Evolutionary conservation across 2,888 invertebrate species (phyloP).

Genomic region (Aporophyla lueneburgensis): DNA sequence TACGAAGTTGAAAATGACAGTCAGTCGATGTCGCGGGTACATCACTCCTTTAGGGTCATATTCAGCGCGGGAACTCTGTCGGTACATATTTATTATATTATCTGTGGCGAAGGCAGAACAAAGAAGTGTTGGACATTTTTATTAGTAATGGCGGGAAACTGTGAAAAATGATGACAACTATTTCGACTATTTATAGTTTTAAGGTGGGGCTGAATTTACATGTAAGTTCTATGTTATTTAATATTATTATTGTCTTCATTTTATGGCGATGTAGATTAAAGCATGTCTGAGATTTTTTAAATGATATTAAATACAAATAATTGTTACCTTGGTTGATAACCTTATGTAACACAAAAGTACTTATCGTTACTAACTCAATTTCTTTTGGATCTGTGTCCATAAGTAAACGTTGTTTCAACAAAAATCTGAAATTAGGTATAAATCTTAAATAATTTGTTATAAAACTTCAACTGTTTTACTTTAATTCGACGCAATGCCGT

Average conservation of each 20-base stretch:
- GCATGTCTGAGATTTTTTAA: conserved; percentile 24
- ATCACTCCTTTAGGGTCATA: conserved; percentile 74
- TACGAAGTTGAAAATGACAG: conserved; percentile 75
- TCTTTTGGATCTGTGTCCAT: not conserved
- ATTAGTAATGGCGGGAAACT: conserved; percentile 52
- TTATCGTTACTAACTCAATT: conserved; percentile 12
- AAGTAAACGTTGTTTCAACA: not conserved
- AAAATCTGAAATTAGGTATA: not conserved
- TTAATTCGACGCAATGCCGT: conserved; percentile 1
- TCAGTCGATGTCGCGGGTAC: conserved; percentile 80
- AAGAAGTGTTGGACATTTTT: conserved; percentile 59
- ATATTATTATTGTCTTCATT: conserved; percentile 69
- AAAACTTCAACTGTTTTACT: not conserved
- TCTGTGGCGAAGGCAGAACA: conserved; percentile 62
- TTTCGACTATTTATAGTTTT: conserved; percentile 43
- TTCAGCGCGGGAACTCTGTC: conserved; percentile 72
- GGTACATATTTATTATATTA: conserved; percentile 60
- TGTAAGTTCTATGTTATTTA: conserved; percentile 60
- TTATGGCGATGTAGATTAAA: conserved; percentile 58
- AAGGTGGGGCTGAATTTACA: conserved; percentile 58
- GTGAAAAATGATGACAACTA: conserved; percentile 53
- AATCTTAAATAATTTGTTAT: not conserved
- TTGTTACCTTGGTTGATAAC: not conserved
- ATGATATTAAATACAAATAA: conserved; percentile 2
- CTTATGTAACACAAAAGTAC: not conserved